Evolutionary conservation across 2,797 vertebrate genomes (phyloP), one percentile per base, ranked within the genome.

Genomic region (Gorsachius magnificus): DNA sequence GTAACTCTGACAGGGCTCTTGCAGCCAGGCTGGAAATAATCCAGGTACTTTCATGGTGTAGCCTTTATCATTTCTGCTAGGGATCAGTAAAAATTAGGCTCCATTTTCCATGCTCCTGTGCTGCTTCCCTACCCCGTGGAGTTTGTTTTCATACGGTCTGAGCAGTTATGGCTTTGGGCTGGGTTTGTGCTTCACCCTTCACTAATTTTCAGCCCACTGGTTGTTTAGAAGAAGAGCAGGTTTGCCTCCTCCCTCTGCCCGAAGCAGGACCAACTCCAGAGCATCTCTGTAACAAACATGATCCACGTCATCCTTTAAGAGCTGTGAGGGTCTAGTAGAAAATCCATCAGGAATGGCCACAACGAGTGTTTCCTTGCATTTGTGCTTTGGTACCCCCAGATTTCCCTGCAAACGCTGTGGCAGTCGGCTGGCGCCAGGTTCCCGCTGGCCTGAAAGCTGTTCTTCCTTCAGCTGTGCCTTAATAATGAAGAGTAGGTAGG

Each of bases 241-340:
- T 31, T 72, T 71, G 45, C 64, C 68, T 65, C 38, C 18, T 91
- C 35, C 71, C 60, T 56, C 54, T 76, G 54, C 75, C 84, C 5
- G 2, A 56, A 65, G 63, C 46, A 36, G 41, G 46, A 76, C 48
- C 51, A 51, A 21, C 63, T 78, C 35, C 61, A 70, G 72, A 56
- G 51, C 72, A 68, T 53, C 0, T 0, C n/a, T n/a, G 0, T 11
- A 43, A 25, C 77, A 50, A 45, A n/a, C 25, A 5, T 2, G 25
- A 54, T 36, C 90, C 36, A 1, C 1, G 0, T 19, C 28, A 18
- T 21, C 65, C 54, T 43, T 20, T 12, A 31, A 56, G 33, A 78
- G 10, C 83, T 45, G 22, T 12, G 70, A 65, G 50, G 33, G 7
- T 50, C 46, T 68, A 1, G 3, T 17, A 41, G 58, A 20, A 83